A percentile compares a stretch with the other conserved stretches of the same genome.
phyloP scores from a whole-genome alignment of 2,113 vertebrate genomes.

The Actenoides lindsayi region DNA sequence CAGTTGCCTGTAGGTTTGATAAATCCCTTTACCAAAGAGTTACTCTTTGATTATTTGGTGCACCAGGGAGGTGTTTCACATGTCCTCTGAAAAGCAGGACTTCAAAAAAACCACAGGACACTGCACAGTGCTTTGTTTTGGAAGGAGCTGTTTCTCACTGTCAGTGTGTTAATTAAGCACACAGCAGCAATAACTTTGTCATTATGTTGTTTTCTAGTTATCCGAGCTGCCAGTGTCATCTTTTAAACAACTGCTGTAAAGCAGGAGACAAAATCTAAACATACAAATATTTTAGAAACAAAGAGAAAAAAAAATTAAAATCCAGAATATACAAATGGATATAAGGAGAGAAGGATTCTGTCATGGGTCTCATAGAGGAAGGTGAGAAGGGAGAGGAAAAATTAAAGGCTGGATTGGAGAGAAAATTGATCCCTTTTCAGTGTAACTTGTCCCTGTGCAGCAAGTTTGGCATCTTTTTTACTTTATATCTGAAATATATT shows the following conservation, averaged over 20 bases:
- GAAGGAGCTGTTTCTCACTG: background rate
- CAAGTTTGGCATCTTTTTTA: background rate
- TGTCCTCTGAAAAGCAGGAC: background rate
- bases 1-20: background rate
- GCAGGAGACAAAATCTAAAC: background rate
- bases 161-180: background rate
- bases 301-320: background rate
- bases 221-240: background rate
- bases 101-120: background rate
- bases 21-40: background rate
- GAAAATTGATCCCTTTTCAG: background rate
- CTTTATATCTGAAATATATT: background rate
- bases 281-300: background rate
- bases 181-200: background rate
- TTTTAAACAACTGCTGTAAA: background rate
- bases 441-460: background rate
- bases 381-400: background rate
- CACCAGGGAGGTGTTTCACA: background rate
- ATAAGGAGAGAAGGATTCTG: background rate
- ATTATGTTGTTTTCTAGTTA: background rate
- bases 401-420: background rate
- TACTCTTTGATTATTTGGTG: background rate
- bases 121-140: background rate
- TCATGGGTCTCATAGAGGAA: background rate
- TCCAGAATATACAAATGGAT: background rate